A percentile compares a stretch with the other conserved stretches of the same genome.
These are phyloP conservation scores for Dryococelus australis DNA, from an alignment of 2,888 invertebrate species.

Conservation along the genomic window DNA sequence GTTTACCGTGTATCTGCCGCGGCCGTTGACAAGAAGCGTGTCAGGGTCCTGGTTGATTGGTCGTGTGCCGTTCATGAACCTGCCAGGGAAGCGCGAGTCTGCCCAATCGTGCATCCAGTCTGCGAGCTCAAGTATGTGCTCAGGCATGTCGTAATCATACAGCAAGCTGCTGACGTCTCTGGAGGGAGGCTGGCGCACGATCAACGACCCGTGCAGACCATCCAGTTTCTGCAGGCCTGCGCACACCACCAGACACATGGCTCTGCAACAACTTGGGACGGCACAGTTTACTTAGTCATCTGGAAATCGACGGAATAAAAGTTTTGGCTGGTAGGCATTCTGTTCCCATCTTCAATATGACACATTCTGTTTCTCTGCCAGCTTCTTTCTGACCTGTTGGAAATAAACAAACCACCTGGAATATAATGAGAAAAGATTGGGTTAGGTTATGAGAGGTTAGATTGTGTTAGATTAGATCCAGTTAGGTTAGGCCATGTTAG, in stretches of 20 bases:
- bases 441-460: too few relatives aligned
- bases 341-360: too few relatives aligned
- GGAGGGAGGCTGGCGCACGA: background rate
- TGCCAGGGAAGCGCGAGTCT: background rate
- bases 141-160: background rate
- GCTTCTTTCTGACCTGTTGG: too few relatives aligned
- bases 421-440: too few relatives aligned
- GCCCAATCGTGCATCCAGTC: background rate
- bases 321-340: too few relatives aligned
- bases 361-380: too few relatives aligned
- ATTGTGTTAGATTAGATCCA: too few relatives aligned
- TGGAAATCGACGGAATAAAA: too few relatives aligned
- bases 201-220: background rate
- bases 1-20: background rate
- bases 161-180: background rate
- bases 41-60: background rate
- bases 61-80: background rate
- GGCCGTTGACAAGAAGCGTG: background rate
- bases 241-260: constrained; percentile 17
- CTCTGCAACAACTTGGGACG: too few relatives aligned
- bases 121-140: background rate
- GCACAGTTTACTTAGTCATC: background rate
- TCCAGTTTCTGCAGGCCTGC: background rate
- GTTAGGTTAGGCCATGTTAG: too few relatives aligned
- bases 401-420: too few relatives aligned